Percentiles rank a stretch among this genome's conserved stretches.
phyloP scores from a whole-genome alignment of 1,140 invertebrate species.

The Scaptomyza hsui region DNA sequence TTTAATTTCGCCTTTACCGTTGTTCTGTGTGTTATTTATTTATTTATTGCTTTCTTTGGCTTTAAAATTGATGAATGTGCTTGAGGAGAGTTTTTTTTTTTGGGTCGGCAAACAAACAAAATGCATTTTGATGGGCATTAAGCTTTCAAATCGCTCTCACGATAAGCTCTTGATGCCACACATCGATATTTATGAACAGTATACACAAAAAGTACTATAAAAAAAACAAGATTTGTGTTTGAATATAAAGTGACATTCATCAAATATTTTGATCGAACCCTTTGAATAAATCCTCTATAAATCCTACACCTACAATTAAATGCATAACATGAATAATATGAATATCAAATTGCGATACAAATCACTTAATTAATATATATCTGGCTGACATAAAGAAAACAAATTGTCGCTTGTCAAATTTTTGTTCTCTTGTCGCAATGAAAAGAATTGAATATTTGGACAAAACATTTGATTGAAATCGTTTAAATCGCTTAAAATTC shows the following conservation, averaged over 20 bases:
- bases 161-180: conserved; percentile 59
- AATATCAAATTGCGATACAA: background rate
- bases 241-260: too few species aligned
- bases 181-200: conserved; percentile 62
- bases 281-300: too few species aligned
- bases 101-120: conserved; percentile 40
- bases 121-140: conserved; percentile 71
- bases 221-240: too few species aligned
- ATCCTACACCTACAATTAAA: background rate
- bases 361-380: conserved; percentile 1
- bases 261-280: too few species aligned
- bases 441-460: conserved; percentile 33
- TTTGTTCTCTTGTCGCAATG: background rate
- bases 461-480: conserved; percentile 54
- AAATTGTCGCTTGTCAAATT: conserved; percentile 29
- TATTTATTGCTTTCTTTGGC: conserved; percentile 46
- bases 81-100: background rate
- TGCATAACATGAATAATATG: background rate
- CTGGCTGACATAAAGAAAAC: conserved; percentile 15
- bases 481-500: conserved; percentile 44
- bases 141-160: conserved; percentile 59
- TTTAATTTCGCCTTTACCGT: conserved; percentile 49
- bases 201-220: too few species aligned
- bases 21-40: conserved; percentile 6
- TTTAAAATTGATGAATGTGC: conserved; percentile 75